phyloP scores from a whole-genome alignment of 2,113 vertebrate genomes.

The Psophia crepitans region DNA sequence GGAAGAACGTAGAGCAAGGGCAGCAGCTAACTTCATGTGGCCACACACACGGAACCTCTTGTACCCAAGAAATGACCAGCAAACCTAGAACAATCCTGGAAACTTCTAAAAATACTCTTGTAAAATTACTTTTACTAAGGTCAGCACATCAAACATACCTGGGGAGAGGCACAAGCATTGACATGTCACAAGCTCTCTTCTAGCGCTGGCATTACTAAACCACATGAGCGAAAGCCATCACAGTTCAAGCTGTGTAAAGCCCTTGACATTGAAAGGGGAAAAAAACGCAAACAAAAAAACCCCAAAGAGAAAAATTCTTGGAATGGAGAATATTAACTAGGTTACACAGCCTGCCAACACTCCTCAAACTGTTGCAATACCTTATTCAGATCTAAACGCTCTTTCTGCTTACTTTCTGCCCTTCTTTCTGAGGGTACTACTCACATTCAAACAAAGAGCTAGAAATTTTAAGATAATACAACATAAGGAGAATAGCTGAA shows the following conservation, averaged over 20 bases:
- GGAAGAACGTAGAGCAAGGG: background rate
- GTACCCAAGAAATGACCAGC: background rate
- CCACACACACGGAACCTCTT: background rate
- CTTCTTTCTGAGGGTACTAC: background rate
- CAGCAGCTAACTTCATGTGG: background rate
- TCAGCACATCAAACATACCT: background rate
- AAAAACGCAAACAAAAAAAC: background rate
- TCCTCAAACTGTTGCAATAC: background rate
- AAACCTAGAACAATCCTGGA: background rate
- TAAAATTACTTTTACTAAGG: background rate
- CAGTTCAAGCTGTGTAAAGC: background rate
- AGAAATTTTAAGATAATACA: background rate
- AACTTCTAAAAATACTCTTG: background rate
- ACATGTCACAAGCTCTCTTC: background rate
- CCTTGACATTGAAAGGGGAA: background rate
- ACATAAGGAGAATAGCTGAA: background rate
- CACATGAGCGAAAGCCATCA: background rate
- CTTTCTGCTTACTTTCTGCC: background rate
- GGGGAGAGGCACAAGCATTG: background rate
- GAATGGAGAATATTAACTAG: background rate
- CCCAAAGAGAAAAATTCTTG: background rate
- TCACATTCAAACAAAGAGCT: background rate
- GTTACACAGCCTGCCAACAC: background rate
- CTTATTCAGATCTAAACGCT: background rate
- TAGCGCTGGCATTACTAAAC: background rate